These are phyloP conservation scores for Hyla sarda DNA, from an alignment of 2,113 vertebrate species.

Conservation along the genomic window DNA sequence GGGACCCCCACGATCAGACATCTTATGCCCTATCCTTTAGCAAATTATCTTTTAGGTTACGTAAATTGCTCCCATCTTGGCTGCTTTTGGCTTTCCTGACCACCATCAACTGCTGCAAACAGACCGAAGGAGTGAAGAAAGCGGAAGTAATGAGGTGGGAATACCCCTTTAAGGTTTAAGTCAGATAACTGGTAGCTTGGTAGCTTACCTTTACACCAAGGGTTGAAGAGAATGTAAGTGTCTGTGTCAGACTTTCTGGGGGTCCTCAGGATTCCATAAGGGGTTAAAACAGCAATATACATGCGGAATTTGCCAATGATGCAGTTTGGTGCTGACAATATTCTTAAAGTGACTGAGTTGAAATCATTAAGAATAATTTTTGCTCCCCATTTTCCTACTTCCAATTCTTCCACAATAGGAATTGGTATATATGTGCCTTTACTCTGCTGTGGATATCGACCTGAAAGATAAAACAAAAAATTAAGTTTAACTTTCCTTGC, in stretches of 20 bases:
- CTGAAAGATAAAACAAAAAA: constrained; percentile 66
- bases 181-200: constrained; percentile 16
- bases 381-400: constrained; percentile 80
- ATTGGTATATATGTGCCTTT: constrained; percentile 91
- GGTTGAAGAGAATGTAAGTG: constrained; percentile 93
- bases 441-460: constrained; percentile 85
- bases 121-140: too few relatives aligned
- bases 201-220: constrained; percentile 85
- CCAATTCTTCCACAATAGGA: constrained; percentile 70
- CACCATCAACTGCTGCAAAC: too few relatives aligned
- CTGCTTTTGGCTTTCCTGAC: too few relatives aligned
- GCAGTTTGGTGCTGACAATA: constrained; percentile 82
- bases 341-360: constrained; percentile 76
- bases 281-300: constrained; percentile 85
- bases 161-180: background rate
- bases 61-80: too few relatives aligned
- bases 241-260: constrained; percentile 70
- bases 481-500: too few relatives aligned
- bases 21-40: too few relatives aligned
- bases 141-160: too few relatives aligned
- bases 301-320: constrained; percentile 90
- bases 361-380: constrained; percentile 71
- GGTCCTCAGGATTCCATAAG: constrained; percentile 86
- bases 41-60: too few relatives aligned
- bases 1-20: too few relatives aligned